Percentiles rank a stretch among this genome's conserved stretches.
Conservation (phyloP, 2,888 invertebrate genomes). For the Leucoptera coffeella region DNA sequence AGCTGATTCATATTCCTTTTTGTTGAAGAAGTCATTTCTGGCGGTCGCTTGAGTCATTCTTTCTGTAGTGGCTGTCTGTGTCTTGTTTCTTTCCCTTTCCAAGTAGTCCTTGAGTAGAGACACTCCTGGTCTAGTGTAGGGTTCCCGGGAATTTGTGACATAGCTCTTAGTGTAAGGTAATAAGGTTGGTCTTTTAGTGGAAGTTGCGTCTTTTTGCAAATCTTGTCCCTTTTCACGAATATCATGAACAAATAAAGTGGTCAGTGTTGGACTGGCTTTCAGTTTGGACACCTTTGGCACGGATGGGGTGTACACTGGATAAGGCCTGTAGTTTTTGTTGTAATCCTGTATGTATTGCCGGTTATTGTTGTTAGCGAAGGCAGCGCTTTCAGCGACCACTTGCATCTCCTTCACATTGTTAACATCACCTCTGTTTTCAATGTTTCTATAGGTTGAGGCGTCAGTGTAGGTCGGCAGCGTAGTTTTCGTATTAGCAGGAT, state of each 20-base stretch:
- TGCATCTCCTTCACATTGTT: constrained; percentile 58
- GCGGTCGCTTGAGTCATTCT: constrained; percentile 16
- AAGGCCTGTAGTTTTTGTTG: constrained; percentile 32
- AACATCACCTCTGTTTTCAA: constrained; percentile 26
- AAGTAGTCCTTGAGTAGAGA: constrained; percentile 29
- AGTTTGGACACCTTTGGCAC: constrained; percentile 17
- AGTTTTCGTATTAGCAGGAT: constrained; percentile 17
- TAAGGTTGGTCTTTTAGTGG: constrained; percentile 34
- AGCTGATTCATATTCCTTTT: constrained; percentile 27
- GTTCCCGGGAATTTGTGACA: constrained; percentile 21
- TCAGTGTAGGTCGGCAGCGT: constrained; percentile 27
- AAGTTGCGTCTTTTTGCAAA: constrained; percentile 9
- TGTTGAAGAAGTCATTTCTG: constrained; percentile 15
- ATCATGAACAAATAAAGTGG: constrained; percentile 28
- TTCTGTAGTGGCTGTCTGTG: constrained; percentile 15
- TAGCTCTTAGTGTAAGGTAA: constrained; percentile 36
- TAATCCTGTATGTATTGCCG: constrained; percentile 36
- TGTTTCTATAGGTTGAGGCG: constrained; percentile 23
- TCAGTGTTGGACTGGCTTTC: constrained; percentile 29
- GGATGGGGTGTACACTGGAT: constrained; percentile 36
- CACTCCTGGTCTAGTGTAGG: constrained; percentile 41
- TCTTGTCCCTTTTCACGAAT: constrained; percentile 18
- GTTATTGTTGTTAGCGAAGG: constrained; percentile 58
- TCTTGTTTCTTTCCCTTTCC: constrained; percentile 32
- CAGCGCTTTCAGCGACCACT: constrained; percentile 69